These are phyloP conservation scores for Himantopus leucocephalus DNA, from an alignment of 2,113 vertebrate species.

Conservation along the genomic window DNA sequence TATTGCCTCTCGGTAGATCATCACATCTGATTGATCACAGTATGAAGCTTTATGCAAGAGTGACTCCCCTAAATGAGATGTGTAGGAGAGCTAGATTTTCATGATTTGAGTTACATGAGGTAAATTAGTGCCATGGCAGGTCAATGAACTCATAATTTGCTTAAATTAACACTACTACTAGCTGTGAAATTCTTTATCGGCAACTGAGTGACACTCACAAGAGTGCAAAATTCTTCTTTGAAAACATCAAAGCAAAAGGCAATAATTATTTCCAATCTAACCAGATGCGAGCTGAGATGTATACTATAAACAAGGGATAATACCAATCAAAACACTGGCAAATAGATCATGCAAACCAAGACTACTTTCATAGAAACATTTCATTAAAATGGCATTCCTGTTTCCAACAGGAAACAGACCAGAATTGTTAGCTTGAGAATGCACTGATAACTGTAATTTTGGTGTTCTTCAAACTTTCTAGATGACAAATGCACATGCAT, in stretches of 20 bases:
- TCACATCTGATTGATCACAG: not conserved
- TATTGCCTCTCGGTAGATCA: not conserved
- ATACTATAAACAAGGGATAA: not conserved
- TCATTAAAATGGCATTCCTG: not conserved
- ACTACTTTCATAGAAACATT: not conserved
- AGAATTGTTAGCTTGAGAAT: not conserved
- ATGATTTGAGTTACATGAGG: not conserved
- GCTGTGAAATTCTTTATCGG: not conserved
- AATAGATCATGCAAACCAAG: not conserved
- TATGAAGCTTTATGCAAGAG: not conserved
- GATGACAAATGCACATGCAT: not conserved
- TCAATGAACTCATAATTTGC: slow-evolving; percentile 11
- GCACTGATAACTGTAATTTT: not conserved
- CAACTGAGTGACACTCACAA: not conserved
- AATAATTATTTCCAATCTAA: not conserved
- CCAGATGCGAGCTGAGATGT: not conserved
- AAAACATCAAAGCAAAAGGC: not conserved
- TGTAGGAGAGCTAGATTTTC: not conserved
- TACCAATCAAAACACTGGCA: not conserved
- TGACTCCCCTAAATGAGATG: not conserved
- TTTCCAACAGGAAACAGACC: not conserved
- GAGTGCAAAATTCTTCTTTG: not conserved
- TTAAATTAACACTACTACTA: not conserved
- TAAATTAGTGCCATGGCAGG: not conserved
- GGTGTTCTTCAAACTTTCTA: not conserved